These are phyloP conservation scores for Calephelis nemesis DNA, from an alignment of 1,140 invertebrate species.

Conservation along the genomic window DNA sequence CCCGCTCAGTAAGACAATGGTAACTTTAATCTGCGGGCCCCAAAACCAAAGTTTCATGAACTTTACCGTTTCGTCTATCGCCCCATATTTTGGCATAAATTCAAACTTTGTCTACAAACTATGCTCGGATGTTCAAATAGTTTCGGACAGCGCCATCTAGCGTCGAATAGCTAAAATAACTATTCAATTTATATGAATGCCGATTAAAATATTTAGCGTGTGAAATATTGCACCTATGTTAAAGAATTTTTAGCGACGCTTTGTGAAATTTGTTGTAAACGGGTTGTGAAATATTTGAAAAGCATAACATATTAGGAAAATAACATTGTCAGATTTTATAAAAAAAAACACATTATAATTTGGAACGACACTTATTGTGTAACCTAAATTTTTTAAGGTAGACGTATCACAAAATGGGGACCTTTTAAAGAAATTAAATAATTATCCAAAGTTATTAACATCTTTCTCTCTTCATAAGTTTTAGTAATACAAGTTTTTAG, in stretches of 20 bases:
- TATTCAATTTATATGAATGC: slow-evolving; percentile 19
- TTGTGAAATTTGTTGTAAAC: no score
- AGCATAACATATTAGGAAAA: no score
- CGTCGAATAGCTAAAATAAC: slow-evolving; percentile 39
- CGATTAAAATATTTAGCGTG: not conserved
- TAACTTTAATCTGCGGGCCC: slow-evolving; percentile 56
- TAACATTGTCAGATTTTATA: no score
- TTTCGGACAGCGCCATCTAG: slow-evolving; percentile 55
- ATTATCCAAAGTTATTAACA: no score
- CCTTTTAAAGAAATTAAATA: no score
- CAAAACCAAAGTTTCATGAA: slow-evolving; percentile 50
- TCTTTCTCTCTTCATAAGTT: no score
- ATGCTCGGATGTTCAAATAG: slow-evolving; percentile 40
- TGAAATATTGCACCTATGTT: not conserved
- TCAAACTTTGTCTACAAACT: slow-evolving; percentile 49
- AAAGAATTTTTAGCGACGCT: not conserved
- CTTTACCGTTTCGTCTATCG: slow-evolving; percentile 46
- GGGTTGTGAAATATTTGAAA: not conserved
- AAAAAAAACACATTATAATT: no score
- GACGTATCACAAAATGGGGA: no score
- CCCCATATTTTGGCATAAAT: slow-evolving; percentile 57
- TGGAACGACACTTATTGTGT: no score
- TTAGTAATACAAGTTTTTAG: no score
- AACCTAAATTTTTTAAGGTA: no score
- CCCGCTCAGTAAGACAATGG: slow-evolving; percentile 39